A percentile compares a stretch with the other conserved stretches of the same genome.
phyloP scores from a whole-genome alignment of 1,140 invertebrate species.

The Vanessa atalanta region DNA sequence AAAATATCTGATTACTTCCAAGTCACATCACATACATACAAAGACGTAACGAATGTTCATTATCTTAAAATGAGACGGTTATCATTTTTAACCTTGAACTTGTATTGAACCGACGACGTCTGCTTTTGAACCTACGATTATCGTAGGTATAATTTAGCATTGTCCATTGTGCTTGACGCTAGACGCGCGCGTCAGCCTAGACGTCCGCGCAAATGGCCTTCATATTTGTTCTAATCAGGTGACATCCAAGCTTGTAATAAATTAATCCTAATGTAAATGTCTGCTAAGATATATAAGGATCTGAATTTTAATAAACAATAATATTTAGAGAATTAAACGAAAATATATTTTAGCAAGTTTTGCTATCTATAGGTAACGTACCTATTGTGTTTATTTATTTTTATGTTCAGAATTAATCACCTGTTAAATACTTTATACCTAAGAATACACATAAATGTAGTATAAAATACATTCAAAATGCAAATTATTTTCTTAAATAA shows the following conservation, averaged over 20 bases:
- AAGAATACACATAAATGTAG: too few species aligned
- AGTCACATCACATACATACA: background rate
- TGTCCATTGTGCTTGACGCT: constrained; percentile 52
- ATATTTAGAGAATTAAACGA: background rate
- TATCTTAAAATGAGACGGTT: constrained; percentile 29
- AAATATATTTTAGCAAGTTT: too few species aligned
- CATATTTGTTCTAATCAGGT: constrained; percentile 38
- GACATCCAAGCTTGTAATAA: constrained; percentile 30
- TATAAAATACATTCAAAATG: too few species aligned
- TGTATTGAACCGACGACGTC: constrained; percentile 52
- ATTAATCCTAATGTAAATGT: constrained; percentile 22
- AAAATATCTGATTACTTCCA: background rate
- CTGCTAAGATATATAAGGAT: background rate
- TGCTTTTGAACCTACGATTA: constrained; percentile 53
- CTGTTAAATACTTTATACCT: too few species aligned
- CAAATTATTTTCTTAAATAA: too few species aligned
- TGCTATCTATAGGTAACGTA: background rate
- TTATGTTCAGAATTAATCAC: too few species aligned
- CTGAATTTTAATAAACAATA: background rate
- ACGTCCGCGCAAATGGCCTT: constrained; percentile 45
- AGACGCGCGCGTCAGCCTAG: constrained; percentile 38
- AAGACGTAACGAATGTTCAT: constrained; percentile 3
- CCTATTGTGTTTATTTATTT: background rate
- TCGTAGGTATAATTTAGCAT: constrained; percentile 56
- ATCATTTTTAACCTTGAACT: constrained; percentile 60